Evolutionary conservation across 2,797 vertebrate species (phyloP).

Genomic region (Myiotriccus ornatus): DNA sequence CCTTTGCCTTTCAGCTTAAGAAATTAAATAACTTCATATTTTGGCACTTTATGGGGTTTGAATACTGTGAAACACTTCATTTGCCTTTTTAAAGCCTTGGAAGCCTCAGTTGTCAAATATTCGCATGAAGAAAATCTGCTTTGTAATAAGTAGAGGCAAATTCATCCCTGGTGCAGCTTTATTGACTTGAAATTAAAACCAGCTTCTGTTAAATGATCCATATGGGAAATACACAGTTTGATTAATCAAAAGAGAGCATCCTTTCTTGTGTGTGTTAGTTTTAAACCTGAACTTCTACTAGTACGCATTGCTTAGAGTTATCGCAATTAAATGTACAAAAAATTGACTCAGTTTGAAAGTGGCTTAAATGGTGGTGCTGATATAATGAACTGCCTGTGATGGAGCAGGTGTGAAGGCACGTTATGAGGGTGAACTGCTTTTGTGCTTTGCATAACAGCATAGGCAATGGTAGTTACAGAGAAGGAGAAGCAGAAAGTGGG

Average conservation of each 20-base stretch:
- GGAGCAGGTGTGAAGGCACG: not conserved
- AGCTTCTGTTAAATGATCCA: not conserved
- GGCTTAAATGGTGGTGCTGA: not conserved
- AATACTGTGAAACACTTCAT: not conserved
- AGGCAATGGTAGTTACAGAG: rapidly evolving
- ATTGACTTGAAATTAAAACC: conserved; percentile 13
- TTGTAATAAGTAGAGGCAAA: not conserved
- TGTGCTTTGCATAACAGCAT: not conserved
- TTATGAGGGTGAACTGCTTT: not conserved
- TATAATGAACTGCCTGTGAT: not conserved
- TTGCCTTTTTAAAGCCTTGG: not conserved
- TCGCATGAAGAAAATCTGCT: not conserved
- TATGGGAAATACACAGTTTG: not conserved
- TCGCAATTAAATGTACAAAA: not conserved
- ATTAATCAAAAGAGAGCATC: not conserved
- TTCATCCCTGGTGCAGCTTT: not conserved
- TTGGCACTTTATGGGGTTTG: not conserved
- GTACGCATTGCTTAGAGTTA: not conserved
- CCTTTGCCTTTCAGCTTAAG: not conserved
- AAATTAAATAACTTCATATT: not conserved
- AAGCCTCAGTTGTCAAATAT: not conserved
- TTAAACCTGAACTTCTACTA: not conserved
- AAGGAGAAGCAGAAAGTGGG: not conserved
- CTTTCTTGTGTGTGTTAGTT: not conserved
- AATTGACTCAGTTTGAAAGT: not conserved